Evolutionary conservation across 2,888 invertebrate species (phyloP), one percentile per base, ranked within the genome.

Genomic region (Acleris literana): DNA sequence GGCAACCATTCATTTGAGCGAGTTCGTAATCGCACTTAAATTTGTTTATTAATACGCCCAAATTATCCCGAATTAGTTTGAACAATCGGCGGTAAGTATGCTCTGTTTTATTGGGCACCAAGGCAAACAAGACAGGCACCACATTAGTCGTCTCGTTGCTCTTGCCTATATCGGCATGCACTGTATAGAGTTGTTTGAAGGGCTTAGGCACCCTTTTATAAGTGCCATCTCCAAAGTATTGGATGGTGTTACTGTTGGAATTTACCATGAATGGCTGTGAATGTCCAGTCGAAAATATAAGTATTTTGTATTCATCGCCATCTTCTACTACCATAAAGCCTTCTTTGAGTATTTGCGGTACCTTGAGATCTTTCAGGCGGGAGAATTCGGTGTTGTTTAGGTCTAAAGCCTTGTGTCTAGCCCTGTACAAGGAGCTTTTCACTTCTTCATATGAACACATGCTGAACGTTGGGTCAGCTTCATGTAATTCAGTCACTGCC

Each of bases 11-110:
- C 3, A 33, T 54, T 54, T 54, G 54, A 33, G 54, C 39, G 54
- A 54, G 54, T 54, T 18, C 18, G 33, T 54, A 54, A 33, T 54
- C 54, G 54, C 54, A 54, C 18, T 54, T 54, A 54, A 39, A 54
- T 18, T 54, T 54, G 18, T 54, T 33, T 33, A 54, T 54, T 7
- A 33, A 17, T 33, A 54, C 54, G 17, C 33, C 29, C 53, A 54
- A 17, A 29, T 54, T 54, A 33, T 54, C 53, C 33, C 29, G 33
- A 54, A 54, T 29, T 54, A 54, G n/a, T 33, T 29, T 54, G 54
- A 54, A 54, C 54, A 54, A 54, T 54, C 33, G 29, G 54, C 54
- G 17, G 33, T 54, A 54, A 29, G 33, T 33, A 33, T 3, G 33
- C 33, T 33, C 33, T 33, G 33, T 33, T 33, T 33, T 53, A 53